Percentiles rank a stretch among this genome's conserved stretches.
These are phyloP conservation scores for Eupithecia abbreviata DNA, from an alignment of 2,888 invertebrate genomes.

Conservation along the genomic window DNA sequence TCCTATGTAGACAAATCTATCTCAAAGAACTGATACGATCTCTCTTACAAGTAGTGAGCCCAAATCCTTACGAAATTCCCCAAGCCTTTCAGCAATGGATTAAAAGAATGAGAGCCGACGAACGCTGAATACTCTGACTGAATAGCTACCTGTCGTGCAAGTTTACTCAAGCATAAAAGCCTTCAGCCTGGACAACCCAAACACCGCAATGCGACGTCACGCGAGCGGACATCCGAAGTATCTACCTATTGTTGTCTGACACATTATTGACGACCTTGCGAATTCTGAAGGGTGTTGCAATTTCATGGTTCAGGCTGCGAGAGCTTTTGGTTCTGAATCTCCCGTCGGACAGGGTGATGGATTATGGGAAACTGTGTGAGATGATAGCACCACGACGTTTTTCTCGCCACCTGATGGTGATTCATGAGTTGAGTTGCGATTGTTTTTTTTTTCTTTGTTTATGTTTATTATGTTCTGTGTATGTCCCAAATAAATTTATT, in stretches of 20 bases:
- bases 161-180: slow-evolving; percentile 34
- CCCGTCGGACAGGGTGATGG: slow-evolving; percentile 1
- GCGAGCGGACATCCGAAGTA: slow-evolving; percentile 53
- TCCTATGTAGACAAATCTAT: background rate
- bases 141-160: background rate
- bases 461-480: too few relatives aligned
- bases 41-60: background rate
- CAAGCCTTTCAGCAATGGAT: background rate
- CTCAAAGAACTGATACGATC: background rate
- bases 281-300: slow-evolving; percentile 19
- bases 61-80: background rate
- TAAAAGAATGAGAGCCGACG: background rate
- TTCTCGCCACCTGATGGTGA: background rate
- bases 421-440: background rate
- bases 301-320: slow-evolving; percentile 10
- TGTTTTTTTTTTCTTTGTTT: too few relatives aligned
- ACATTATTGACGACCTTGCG: slow-evolving; percentile 48
- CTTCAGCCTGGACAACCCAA: slow-evolving; percentile 48
- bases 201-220: slow-evolving; percentile 65
- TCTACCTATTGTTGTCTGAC: slow-evolving; percentile 67
- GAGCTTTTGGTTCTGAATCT: background rate
- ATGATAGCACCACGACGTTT: background rate
- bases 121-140: slow-evolving; percentile 13
- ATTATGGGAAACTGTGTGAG: background rate
- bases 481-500: too few relatives aligned